Conservation (phyloP, 2,797 vertebrate genomes). For the Loris lydekkerianus region DNA sequence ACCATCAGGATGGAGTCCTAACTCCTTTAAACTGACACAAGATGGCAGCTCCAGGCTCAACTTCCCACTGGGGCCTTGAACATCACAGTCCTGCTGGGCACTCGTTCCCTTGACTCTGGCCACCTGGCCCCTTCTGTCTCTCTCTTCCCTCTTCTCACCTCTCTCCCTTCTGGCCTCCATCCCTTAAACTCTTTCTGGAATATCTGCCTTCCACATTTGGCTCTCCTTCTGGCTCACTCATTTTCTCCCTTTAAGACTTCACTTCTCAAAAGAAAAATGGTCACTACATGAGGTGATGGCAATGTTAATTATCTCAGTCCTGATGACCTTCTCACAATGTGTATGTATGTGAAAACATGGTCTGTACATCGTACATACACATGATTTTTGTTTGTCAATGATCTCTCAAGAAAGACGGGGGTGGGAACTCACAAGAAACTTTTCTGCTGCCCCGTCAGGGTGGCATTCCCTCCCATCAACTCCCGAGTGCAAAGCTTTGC, state of each 20-base stretch:
- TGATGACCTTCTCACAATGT: not conserved
- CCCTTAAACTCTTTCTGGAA: not conserved
- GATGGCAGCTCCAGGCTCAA: not conserved
- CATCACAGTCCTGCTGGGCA: not conserved
- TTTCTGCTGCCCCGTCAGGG: not conserved
- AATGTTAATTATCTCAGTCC: not conserved
- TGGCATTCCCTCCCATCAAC: not conserved
- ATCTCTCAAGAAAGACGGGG: not conserved
- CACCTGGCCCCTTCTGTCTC: accelerated
- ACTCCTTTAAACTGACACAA: not conserved
- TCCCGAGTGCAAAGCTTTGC: accelerated
- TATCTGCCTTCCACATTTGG: not conserved
- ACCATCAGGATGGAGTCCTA: not conserved
- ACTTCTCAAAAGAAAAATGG: not conserved
- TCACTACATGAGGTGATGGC: no score
- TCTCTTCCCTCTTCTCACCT: not conserved
- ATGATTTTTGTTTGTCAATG: not conserved
- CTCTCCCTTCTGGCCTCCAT: not conserved
- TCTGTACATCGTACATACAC: not conserved
- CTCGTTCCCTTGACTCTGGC: no score
- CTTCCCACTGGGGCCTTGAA: not conserved
- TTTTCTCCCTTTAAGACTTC: not conserved
- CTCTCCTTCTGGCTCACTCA: not conserved
- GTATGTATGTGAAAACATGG: no score
- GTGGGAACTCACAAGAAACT: not conserved